These are phyloP conservation scores for Vespertilio murinus DNA, from an alignment of 2,797 vertebrate genomes.

Conservation along the genomic window DNA sequence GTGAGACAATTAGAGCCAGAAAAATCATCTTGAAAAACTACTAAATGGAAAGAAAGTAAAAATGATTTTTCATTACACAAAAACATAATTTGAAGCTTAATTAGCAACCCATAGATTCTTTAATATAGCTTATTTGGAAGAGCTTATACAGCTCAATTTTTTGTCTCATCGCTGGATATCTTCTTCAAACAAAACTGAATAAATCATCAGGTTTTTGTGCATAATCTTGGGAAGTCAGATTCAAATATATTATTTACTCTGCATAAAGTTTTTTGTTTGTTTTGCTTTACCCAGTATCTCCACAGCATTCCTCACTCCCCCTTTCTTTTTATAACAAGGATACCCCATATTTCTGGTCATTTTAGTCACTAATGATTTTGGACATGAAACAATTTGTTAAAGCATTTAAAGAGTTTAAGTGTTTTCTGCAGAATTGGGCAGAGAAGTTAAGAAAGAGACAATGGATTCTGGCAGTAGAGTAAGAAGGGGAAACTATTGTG, in stretches of 20 bases:
- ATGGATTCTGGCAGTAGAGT: not conserved
- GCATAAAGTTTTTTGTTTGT: not conserved
- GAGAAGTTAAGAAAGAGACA: slow-evolving; percentile 28
- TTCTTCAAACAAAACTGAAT: not conserved
- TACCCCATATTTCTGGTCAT: not conserved
- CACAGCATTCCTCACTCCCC: not conserved
- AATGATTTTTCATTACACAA: not conserved
- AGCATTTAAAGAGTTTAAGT: slow-evolving; percentile 40
- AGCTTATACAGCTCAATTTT: not conserved
- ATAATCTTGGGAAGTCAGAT: not conserved
- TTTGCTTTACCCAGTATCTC: not conserved
- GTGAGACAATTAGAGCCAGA: slow-evolving; percentile 7
- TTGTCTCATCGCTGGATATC: not conserved
- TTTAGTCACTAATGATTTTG: slow-evolving; percentile 13
- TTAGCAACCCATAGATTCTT: not conserved
- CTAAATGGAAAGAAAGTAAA: slow-evolving; percentile 15
- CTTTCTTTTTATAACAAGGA: not conserved
- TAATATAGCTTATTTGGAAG: not conserved
- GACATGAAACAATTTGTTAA: slow-evolving; percentile 20
- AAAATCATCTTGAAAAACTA: slow-evolving; percentile 43
- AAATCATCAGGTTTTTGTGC: not conserved
- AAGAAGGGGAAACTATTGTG: not conserved
- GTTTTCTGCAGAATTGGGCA: not conserved
- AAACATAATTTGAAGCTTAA: not conserved
- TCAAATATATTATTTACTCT: not conserved